Conservation (phyloP, 2,113 vertebrate genomes). For the Tylochromis polylepis region DNA sequence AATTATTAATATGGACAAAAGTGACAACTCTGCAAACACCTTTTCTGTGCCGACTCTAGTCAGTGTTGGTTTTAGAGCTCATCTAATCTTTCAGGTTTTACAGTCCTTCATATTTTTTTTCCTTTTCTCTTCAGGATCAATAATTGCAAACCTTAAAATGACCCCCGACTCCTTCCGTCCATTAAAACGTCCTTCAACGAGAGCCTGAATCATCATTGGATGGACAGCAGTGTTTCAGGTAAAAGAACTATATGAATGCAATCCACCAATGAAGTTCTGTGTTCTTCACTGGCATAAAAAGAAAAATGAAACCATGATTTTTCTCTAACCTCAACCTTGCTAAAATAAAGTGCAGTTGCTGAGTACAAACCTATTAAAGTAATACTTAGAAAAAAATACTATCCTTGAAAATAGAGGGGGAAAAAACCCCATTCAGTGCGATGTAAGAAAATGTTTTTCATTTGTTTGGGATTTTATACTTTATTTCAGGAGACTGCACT, state of each 20-base stretch:
- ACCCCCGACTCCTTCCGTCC: rapidly evolving
- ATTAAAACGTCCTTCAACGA: not conserved
- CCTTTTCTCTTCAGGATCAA: rapidly evolving
- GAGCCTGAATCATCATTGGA: not conserved
- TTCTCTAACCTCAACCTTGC: not conserved
- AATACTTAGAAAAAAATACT: not conserved
- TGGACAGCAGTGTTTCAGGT: not conserved
- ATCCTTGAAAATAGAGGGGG: not conserved
- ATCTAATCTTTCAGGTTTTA: not conserved
- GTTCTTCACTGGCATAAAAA: not conserved
- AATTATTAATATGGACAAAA: not conserved
- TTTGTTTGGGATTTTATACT: not conserved
- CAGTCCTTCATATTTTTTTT: not conserved
- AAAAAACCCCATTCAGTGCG: not conserved
- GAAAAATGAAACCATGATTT: not conserved
- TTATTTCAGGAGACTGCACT: not conserved
- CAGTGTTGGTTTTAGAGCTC: not conserved
- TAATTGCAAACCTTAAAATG: not conserved
- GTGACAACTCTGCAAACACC: not conserved
- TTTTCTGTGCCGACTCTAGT: not conserved
- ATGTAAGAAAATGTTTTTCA: not conserved
- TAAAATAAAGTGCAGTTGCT: not conserved
- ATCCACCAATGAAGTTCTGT: not conserved
- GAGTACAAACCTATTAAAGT: not conserved
- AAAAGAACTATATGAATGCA: not conserved